Evolutionary conservation across 2,113 vertebrate species (phyloP).

Genomic region (Trogon surrucura): DNA sequence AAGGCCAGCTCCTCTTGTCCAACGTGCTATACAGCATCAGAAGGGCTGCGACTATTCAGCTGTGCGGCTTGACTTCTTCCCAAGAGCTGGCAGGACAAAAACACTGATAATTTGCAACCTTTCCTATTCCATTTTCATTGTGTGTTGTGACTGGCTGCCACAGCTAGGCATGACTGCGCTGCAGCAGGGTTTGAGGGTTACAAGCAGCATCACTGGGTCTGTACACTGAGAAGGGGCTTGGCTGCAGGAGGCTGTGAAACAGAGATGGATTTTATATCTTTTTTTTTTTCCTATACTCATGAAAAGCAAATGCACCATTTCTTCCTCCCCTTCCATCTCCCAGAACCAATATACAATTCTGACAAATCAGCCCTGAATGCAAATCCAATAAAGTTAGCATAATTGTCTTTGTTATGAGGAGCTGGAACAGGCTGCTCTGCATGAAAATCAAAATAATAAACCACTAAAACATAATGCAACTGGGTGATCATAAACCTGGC

Average conservation of each 20-base stretch:
- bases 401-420: conserved; percentile 57
- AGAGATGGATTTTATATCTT: background rate
- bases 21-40: background rate
- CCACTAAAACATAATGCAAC: background rate
- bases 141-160: background rate
- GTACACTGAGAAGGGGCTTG: background rate
- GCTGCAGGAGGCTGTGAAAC: background rate
- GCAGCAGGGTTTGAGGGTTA: background rate
- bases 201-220: background rate
- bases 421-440: conserved; percentile 52
- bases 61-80: background rate
- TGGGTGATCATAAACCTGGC: background rate
- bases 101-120: background rate
- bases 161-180: background rate
- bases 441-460: conserved; percentile 48
- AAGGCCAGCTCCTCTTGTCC: background rate
- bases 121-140: background rate
- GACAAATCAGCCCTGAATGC: conserved; percentile 65
- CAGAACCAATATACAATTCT: conserved; percentile 55
- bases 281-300: background rate
- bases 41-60: background rate
- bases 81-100: background rate
- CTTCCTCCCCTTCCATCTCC: conserved; percentile 25
- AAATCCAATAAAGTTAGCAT: conserved; percentile 68
- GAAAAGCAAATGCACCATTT: conserved; percentile 38